These are phyloP conservation scores for Caenorhabditis briggsae DNA, from an alignment of 1,140 invertebrate species.

Conservation along the genomic window DNA sequence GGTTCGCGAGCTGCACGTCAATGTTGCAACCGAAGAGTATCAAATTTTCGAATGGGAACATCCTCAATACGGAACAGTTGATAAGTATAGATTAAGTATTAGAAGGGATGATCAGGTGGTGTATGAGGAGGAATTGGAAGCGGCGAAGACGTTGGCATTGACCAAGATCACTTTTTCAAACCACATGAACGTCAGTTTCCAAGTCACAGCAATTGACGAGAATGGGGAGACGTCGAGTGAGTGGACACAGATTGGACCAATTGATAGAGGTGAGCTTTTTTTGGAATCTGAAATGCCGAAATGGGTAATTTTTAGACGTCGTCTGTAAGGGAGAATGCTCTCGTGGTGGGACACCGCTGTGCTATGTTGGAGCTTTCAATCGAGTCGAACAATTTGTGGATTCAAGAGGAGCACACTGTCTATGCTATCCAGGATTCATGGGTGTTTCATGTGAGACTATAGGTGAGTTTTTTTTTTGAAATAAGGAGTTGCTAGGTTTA, in stretches of 20 bases:
- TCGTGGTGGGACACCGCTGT: constrained; percentile 65
- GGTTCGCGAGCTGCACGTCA: constrained; percentile 63
- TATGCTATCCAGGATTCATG: constrained; percentile 65
- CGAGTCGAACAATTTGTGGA: constrained; percentile 62
- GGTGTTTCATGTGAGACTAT: constrained; percentile 62
- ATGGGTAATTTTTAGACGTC: constrained; percentile 56
- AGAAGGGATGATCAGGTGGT: constrained; percentile 56
- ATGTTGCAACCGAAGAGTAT: constrained; percentile 64
- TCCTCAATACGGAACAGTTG: constrained; percentile 61
- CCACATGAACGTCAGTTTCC: constrained; percentile 44
- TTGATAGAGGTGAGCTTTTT: constrained; percentile 57
- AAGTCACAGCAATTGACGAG: constrained; percentile 64
- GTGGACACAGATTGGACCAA: constrained; percentile 45
- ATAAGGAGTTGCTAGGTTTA: too few relatives aligned
- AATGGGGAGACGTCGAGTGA: constrained; percentile 65
- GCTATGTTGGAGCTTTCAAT: constrained; percentile 64
- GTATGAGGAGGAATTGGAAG: constrained; percentile 66
- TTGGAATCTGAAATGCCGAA: neutral
- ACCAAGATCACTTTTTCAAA: constrained; percentile 44
- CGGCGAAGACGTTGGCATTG: constrained; percentile 46
- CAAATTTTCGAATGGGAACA: constrained; percentile 68
- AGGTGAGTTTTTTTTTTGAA: constrained; percentile 57
- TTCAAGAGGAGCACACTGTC: constrained; percentile 59
- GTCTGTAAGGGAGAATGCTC: constrained; percentile 65
- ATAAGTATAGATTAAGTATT: constrained; percentile 59